These are phyloP conservation scores for Hypolimnas misippus DNA, from an alignment of 2,888 invertebrate genomes.

Conservation along the genomic window DNA sequence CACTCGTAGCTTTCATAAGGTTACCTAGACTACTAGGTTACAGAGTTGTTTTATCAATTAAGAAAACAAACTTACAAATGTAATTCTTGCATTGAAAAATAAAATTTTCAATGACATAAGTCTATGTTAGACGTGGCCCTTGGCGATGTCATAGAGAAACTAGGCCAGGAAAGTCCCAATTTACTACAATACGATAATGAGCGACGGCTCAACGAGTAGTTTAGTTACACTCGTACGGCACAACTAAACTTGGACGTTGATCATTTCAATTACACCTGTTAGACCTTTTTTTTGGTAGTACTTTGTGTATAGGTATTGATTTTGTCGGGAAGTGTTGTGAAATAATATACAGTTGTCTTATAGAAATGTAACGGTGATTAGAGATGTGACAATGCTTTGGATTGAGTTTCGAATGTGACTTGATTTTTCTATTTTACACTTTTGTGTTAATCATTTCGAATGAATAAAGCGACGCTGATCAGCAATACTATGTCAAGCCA, in stretches of 20 bases:
- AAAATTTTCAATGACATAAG: neutral
- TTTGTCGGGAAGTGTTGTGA: no score
- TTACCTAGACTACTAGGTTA: no score
- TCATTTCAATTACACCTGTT: slow-evolving; percentile 5
- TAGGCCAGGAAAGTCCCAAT: slow-evolving; percentile 68
- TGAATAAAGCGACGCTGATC: no score
- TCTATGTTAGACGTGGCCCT: neutral
- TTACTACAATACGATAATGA: slow-evolving; percentile 63
- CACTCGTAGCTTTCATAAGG: no score
- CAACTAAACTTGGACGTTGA: neutral
- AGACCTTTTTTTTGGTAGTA: neutral
- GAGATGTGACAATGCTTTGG: no score
- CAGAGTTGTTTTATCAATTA: no score
- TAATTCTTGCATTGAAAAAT: no score
- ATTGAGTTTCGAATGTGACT: neutral
- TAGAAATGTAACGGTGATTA: no score
- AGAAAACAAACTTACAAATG: no score
- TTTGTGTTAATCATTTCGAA: no score
- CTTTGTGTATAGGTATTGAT: neutral
- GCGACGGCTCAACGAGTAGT: slow-evolving; percentile 28
- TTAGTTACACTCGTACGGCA: neutral
- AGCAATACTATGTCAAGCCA: no score
- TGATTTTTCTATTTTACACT: neutral
- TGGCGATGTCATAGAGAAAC: slow-evolving; percentile 34
- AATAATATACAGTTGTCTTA: no score